A percentile compares a stretch with the other conserved stretches of the same genome.
Evolutionary conservation across 2,113 vertebrate species (phyloP).

Genomic region (Crotalus tigris): DNA sequence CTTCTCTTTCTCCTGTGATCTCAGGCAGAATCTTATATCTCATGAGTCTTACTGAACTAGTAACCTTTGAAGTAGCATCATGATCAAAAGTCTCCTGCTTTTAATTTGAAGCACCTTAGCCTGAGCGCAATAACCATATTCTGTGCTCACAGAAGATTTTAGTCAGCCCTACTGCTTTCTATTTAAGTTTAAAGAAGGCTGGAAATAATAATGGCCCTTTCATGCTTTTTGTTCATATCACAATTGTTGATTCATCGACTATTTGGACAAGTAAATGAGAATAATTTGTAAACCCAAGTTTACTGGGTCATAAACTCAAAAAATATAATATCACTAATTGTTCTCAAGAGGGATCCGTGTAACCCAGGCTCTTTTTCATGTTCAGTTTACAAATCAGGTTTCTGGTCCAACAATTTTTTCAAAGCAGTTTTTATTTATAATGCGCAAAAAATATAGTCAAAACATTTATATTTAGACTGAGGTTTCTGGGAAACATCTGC

Average conservation of each 20-base stretch:
- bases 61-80: background rate
- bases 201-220: background rate
- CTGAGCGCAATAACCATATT: background rate
- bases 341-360: background rate
- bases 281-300: background rate
- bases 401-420: background rate
- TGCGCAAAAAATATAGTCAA: background rate
- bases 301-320: background rate
- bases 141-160: background rate
- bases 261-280: background rate
- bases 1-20: background rate
- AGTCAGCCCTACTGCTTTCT: background rate
- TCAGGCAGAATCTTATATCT: background rate
- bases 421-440: background rate
- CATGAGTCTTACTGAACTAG: background rate
- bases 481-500: background rate
- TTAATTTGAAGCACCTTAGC: background rate
- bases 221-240: background rate
- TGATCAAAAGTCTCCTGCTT: background rate
- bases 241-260: background rate
- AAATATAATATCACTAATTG: background rate
- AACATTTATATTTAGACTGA: background rate
- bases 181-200: background rate
- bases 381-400: background rate
- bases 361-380: background rate